Evolutionary conservation across 1,140 invertebrate species (phyloP).

Genomic region (Lepidurus couesii): DNA sequence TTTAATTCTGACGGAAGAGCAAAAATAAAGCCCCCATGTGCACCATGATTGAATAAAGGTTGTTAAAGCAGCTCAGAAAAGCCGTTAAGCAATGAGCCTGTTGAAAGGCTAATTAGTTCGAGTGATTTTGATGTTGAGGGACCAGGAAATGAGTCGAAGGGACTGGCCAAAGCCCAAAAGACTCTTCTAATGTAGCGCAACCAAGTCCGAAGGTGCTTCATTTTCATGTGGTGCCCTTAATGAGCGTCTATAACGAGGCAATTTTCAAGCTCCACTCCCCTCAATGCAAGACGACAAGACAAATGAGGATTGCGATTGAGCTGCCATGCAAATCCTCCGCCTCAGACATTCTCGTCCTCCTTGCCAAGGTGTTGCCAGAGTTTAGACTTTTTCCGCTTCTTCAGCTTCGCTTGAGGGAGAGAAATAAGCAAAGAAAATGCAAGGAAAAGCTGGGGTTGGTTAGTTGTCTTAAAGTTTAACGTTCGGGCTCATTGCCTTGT

Average conservation of each 20-base stretch:
- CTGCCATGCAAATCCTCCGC: conserved; percentile 20
- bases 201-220: neutral
- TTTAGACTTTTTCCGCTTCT: neutral
- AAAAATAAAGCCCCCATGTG: no score
- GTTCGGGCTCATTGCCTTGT: neutral
- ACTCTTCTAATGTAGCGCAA: neutral
- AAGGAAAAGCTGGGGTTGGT: neutral
- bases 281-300: conserved; percentile 10
- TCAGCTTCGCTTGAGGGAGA: neutral
- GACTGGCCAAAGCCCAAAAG: neutral
- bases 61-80: neutral
- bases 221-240: conserved; percentile 19
- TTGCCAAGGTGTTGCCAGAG: neutral
- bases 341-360: neutral
- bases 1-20: no score
- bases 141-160: neutral
- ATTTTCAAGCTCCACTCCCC: conserved; percentile 17
- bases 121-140: conserved; percentile 9
- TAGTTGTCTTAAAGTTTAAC: neutral
- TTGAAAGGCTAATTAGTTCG: conserved; percentile 5
- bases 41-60: no score
- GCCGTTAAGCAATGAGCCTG: neutral
- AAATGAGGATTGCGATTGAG: conserved; percentile 19
- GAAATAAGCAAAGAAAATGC: neutral
- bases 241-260: conserved; percentile 17